Base-by-base conservation (phyloP, 2,888 invertebrate species). In the Meta bourneti region DNA sequence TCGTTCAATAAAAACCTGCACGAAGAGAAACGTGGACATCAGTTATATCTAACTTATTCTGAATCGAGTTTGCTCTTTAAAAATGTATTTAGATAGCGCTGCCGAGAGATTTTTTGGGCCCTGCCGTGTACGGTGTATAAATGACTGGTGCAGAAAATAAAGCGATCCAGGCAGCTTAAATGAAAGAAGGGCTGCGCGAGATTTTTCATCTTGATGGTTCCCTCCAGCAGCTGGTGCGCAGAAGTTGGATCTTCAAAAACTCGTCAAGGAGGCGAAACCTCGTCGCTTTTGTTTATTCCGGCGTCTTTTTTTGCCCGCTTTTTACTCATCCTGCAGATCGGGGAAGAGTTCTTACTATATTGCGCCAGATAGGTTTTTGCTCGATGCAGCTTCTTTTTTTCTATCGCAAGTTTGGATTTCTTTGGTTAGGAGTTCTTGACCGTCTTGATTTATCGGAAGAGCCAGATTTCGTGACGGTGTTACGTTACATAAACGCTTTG, bases 221-320 rank as follows among this genome's bases (percentile, higher is more conserved):
- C 48, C 61, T 6, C 16, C 61, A 6, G 20, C 89, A 90, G 89
- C 89, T 90, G 89, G 77, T 54, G 79, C 72, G 7, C 61, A 19
- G 19, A 71, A 79, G 78, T 61, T 54, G 51, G 84, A 84, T 84
- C 84, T 72, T 90, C 84, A 90, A 90, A 90, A 80, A 71, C 78
- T 90, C 89, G 78, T 90, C 88, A 88, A 71, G 71, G 20, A 61
- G 61, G 61, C 61, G 16, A 61, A 61, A 61, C 61, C 61, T 61
- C 11, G 61, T 16, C 9, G 61, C 61, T 61, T 61, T 61, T 61
- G 61, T 61, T 61, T 61, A 61, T 61, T 61, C 61, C 61, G 61
- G 61, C 11, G 34, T 34, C 34, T 61, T 61, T 16, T 61, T 61
- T 61, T 61, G 11, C 61, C 61, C 61, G 5, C 61, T 61, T 61